A percentile compares a stretch with the other conserved stretches of the same genome.
phyloP scores from a whole-genome alignment of 2,113 vertebrate genomes.

The Grammomys dolichurus region DNA sequence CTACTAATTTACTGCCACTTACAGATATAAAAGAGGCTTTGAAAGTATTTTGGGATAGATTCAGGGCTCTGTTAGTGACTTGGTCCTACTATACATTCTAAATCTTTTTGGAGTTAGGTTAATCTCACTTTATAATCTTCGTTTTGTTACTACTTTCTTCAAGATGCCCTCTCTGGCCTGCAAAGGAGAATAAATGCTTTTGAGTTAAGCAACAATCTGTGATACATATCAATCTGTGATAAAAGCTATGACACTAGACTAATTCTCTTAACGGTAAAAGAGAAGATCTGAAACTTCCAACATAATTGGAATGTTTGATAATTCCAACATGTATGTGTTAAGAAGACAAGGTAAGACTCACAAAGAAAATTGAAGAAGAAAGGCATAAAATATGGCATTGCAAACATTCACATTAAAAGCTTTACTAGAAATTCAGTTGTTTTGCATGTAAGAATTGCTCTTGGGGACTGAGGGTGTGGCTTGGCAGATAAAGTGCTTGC shows the following conservation, averaged over 20 bases:
- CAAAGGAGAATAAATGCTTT: background rate
- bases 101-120: background rate
- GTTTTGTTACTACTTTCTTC: background rate
- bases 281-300: background rate
- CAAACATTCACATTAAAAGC: background rate
- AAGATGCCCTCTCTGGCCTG: background rate
- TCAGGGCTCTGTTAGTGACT: background rate
- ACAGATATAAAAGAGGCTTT: background rate
- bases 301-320: background rate
- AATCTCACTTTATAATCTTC: background rate
- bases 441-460: background rate
- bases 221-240: background rate
- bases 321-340: background rate
- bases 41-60: background rate
- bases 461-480: background rate
- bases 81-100: background rate
- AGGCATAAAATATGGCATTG: background rate
- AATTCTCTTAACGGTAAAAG: background rate
- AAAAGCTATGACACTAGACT: background rate
- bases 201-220: background rate
- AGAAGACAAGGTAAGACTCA: background rate
- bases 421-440: background rate
- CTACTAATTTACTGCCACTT: background rate
- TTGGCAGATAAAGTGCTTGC: background rate
- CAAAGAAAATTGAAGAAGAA: background rate